These are phyloP conservation scores for Melipona bicolor DNA, from an alignment of 2,888 invertebrate genomes.

Conservation along the genomic window DNA sequence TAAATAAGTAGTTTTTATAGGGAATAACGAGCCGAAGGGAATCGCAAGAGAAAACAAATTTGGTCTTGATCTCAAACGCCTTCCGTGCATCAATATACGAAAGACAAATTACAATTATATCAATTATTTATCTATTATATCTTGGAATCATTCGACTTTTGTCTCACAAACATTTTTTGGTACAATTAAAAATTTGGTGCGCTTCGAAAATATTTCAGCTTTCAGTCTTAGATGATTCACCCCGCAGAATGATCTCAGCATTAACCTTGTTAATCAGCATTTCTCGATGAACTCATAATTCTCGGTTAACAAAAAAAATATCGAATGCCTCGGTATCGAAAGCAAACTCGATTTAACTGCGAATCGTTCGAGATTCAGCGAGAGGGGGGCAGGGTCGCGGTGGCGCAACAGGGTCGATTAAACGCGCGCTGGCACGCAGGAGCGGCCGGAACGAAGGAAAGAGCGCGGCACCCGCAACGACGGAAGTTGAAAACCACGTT, in stretches of 20 bases:
- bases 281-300: background rate
- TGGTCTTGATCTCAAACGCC: too few relatives aligned
- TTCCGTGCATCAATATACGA: too few relatives aligned
- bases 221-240: background rate
- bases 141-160: too few relatives aligned
- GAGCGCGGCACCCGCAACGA: constrained; percentile 26
- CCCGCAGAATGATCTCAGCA: background rate
- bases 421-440: background rate
- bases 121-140: too few relatives aligned
- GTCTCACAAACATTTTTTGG: too few relatives aligned
- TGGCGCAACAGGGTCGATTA: constrained; percentile 21
- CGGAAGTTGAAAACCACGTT: constrained; percentile 37
- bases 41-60: too few relatives aligned
- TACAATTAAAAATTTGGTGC: too few relatives aligned
- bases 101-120: too few relatives aligned
- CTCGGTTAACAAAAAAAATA: background rate
- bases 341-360: background rate
- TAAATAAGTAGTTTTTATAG: too few relatives aligned
- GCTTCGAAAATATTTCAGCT: background rate
- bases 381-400: too few relatives aligned
- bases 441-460: constrained; percentile 13
- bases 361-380: background rate
- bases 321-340: background rate
- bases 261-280: background rate
- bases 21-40: too few relatives aligned